phyloP scores from a whole-genome alignment of 2,113 vertebrate species.

The Willisornis vidua region DNA sequence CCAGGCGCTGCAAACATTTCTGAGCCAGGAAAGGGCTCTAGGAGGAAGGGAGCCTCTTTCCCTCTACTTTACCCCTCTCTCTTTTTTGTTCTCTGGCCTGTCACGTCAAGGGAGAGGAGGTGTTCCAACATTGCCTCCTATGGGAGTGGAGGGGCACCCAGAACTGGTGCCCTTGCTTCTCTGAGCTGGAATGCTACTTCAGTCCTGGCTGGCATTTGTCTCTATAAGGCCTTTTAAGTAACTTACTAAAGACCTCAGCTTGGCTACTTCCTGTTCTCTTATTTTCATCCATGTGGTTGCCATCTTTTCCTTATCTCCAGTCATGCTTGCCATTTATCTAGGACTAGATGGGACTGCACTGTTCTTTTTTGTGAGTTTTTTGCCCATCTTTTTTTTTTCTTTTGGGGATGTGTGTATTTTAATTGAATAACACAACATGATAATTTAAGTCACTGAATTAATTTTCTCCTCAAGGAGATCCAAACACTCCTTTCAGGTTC shows the following conservation, averaged over 20 bases:
- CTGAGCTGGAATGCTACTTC: not conserved
- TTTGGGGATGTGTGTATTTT: not conserved
- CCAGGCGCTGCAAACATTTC: slow-evolving; percentile 50
- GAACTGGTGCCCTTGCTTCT: not conserved
- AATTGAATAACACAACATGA: not conserved
- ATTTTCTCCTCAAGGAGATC: not conserved
- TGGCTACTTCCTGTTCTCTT: not conserved
- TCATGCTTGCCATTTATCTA: not conserved
- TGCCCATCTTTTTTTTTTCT: not conserved
- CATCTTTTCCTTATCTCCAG: not conserved
- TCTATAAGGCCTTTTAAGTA: not conserved
- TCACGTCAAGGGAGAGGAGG: not conserved
- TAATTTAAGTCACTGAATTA: not conserved
- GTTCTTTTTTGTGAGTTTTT: not conserved
- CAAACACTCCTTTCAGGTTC: not conserved
- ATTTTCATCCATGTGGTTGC: not conserved
- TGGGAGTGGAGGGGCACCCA: not conserved
- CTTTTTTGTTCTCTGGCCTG: not conserved
- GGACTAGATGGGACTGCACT: not conserved
- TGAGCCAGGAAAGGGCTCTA: slow-evolving; percentile 19
- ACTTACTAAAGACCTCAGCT: not conserved
- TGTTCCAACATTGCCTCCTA: not conserved
- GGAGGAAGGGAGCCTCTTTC: slow-evolving; percentile 1
- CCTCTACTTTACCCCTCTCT: not conserved
- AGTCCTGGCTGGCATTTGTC: not conserved